Base-by-base conservation (phyloP, 2,797 vertebrate species). In the Eospalax fontanierii region DNA sequence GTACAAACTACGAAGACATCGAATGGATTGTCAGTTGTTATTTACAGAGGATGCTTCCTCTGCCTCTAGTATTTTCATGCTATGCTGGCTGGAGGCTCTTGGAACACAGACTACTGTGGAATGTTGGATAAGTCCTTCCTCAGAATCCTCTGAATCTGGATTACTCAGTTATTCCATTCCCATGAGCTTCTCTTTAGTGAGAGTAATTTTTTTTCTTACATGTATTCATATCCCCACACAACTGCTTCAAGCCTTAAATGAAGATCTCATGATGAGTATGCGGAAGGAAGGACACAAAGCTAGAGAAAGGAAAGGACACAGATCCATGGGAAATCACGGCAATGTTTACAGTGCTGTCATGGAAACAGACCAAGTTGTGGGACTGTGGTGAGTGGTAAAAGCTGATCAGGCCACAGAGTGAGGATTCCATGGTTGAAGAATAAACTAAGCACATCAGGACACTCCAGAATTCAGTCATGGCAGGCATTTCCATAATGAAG, bases 161-260 rank as follows among this genome's bases (percentile, higher is more conserved):
- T 94, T 92, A 83, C 87, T 87, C 59, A 91, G 75, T 87, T 80
- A 93, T 95, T 95, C 81, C 90, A 88, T 97, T 94, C 88, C 92
- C 88, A 88, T 63, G 82, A 95, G 50, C 22, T 71, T 71, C 78
- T 95, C 86, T 94, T 93, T 63, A 59, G 40, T 66, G 73, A 95
- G 28, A 61, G 70, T 65, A 80, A 85, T 50, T 71, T 79, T 89
- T 95, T 91, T 96, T 92, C 73, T 94, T 71, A 82, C 81, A 96
- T 4, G 1, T 38, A 70, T 74, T 66, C 81, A 82, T 46, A 85
- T 63, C 65, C 84, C 90, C 96, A 95, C 54, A 91, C 82, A 83
- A 90, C 18, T 80, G 43, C 79, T 90, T 86, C 30, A 85, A 79
- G 76, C 8, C 71, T 87, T 83, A 88, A 78, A 68, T 86, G 66